Evolutionary conservation across 1,140 invertebrate species (phyloP).

Genomic region (Drosophila prosaltans): DNA sequence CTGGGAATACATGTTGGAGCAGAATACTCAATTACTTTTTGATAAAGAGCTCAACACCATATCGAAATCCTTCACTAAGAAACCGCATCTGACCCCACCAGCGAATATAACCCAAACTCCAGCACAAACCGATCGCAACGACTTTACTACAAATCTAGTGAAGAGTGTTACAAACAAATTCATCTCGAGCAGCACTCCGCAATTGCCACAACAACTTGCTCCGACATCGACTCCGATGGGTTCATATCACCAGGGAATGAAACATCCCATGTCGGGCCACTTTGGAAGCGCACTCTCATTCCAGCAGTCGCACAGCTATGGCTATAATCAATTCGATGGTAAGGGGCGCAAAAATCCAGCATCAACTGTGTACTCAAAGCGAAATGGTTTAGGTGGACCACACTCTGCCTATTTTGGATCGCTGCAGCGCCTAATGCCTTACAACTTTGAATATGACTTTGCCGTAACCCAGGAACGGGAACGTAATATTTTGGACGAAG

Average conservation of each 20-base stretch:
- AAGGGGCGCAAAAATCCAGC: conserved; percentile 65
- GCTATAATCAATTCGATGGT: conserved; percentile 82
- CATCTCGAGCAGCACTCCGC: conserved; percentile 76
- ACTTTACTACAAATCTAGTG: conserved; percentile 74
- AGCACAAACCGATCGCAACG: conserved; percentile 55
- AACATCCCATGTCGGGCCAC: conserved; percentile 83
- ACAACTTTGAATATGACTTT: conserved; percentile 93
- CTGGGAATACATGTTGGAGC: conserved; percentile 96
- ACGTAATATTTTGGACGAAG: conserved; percentile 85
- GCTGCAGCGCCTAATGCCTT: conserved; percentile 91
- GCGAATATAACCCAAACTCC: conserved; percentile 47
- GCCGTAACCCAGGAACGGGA: conserved; percentile 90
- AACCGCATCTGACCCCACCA: conserved; percentile 82
- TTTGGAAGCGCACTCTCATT: conserved; percentile 91
- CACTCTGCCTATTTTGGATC: conserved; percentile 94
- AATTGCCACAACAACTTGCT: conserved; percentile 43
- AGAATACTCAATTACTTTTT: conserved; percentile 94
- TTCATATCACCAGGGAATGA: conserved; percentile 41
- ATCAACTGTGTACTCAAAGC: conserved; percentile 62
- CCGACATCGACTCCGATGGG: conserved; percentile 26
- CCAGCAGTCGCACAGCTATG: conserved; percentile 81
- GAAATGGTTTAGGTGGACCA: conserved; percentile 84
- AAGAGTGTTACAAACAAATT: conserved; percentile 70
- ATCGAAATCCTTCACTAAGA: conserved; percentile 86
- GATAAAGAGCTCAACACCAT: conserved; percentile 94